Evolutionary conservation across 35 echinoderm and acorn worm species (phyloP), one percentile per base, ranked within the genome.

Genomic region (Chiridota heheva): DNA sequence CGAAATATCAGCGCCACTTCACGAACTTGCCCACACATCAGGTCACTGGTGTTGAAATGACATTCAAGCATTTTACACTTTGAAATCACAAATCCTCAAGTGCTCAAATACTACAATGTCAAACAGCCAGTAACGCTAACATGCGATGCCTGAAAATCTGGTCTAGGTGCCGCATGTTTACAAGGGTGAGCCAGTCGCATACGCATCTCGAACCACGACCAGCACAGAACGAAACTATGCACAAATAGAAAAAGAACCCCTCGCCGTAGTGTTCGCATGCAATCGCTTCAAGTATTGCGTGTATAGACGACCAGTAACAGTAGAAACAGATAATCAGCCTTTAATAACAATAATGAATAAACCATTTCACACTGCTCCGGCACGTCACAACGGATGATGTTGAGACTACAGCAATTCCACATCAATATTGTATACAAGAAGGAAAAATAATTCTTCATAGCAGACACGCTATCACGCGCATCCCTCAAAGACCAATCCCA

Each of bases 191-290:
- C 81, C 88, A 1, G 44, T 93, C 13, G 76, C 84, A 3, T 92
- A 92, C 44, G 77, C 84, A 53, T 92, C 90, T 17, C 36, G 88
- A 35, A 65, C 61, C 8, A 2, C 39, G 2, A 65, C 61, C 12
- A 3, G 20, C 4, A 18, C 82, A 1, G 89, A 91, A 42, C n/a
- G 64, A 28, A 77, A 61, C 6, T 86, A 91, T 60, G 64, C 73
- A 1, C 82, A 78, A 28, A 91, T 80, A 10, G 82, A 91, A 57
- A 81, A 93, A 36, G 90, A 93, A 27, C 56, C 75, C 7, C 77
- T 93, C 1, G 77, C 90, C 1, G 62, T 86, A 6, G 77, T 93
- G 13, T 88, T 87, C 61, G 84, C 67, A 5, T 88, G 78, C 61
- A 62, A 46, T 6, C 68, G 58, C 27, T 83, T 93, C 51, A 31